Evolutionary conservation across 2,113 vertebrate species (phyloP), one percentile per base, ranked within the genome.

Genomic region (Pomatostomus ruficeps): DNA sequence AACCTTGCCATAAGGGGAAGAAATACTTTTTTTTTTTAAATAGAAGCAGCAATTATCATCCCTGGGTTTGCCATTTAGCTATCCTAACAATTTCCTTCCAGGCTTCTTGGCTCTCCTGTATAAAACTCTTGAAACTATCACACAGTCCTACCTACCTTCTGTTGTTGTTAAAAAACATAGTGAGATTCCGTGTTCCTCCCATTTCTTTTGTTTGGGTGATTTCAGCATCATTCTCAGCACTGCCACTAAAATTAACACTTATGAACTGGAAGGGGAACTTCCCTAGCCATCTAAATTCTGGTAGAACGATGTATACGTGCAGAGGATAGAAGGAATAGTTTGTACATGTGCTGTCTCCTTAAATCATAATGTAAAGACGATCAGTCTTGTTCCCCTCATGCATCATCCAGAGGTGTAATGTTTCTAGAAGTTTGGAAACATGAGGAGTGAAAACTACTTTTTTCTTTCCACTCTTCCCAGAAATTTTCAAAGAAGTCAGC

Each of bases 301-400:
- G 11, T 2, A 72, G 48, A 66, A 63, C 23, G 36, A 70, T 9
- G 29, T 8, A 77, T 12, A 40, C 12, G 21, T 0, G 0, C 4
- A 84, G 68, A 81, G 3, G 33, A 88, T 17, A 59, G 33, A 86
- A 13, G 36, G 18, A 59, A 73, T 33, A 25, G 22, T 40, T 42
- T 0, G 1, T 46, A 17, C 16, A 63, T 23, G 11, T 22, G n/a
- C 43, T 28, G 17, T 63, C 52, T 70, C 5, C 0, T 36, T 80
- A 73, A 5, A 4, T 10, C 28, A 28, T 15, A 36, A 62, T 0
- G 0, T 14, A 45, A 58, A 62, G 38, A 43, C 2, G 0, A 62
- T 31, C 54, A 55, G 42, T 48, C 61, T 43, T 51, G 52, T 29
- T 93, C 45, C 40, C 18, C 19, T 62, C 31, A 20, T 10, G 5